A percentile compares a stretch with the other conserved stretches of the same genome.
Evolutionary conservation across 2,888 invertebrate species (phyloP).

Genomic region (Mystacides longicornis): DNA sequence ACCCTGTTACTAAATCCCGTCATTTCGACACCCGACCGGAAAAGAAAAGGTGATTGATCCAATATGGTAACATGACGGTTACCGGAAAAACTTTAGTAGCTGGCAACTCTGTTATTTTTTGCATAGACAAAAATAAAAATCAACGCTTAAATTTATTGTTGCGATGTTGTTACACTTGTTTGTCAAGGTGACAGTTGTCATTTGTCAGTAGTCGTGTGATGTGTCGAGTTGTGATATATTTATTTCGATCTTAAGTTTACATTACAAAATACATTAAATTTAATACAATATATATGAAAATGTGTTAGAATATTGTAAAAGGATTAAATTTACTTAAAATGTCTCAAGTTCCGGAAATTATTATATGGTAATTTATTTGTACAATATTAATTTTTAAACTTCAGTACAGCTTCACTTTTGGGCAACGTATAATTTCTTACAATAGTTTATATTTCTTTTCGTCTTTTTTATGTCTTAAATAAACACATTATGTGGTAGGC

Average conservation of each 20-base stretch:
- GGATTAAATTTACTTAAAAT: not conserved
- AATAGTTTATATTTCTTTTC: no score
- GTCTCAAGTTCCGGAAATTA: conserved; percentile 36
- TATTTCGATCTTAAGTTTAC: no score
- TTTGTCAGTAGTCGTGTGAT: not conserved
- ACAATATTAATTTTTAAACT: no score
- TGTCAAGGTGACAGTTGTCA: not conserved
- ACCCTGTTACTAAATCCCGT: conserved; percentile 79
- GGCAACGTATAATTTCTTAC: no score
- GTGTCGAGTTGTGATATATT: not conserved
- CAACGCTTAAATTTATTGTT: not conserved
- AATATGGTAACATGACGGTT: no score
- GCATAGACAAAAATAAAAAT: not conserved
- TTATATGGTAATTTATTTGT: conserved; percentile 30
- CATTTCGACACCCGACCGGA: conserved; percentile 67
- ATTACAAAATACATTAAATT: not conserved
- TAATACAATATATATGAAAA: not conserved
- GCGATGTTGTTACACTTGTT: not conserved
- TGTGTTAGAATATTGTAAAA: not conserved
- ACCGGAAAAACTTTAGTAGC: conserved; percentile 34
- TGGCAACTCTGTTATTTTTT: conserved; percentile 4
- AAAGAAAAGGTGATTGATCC: conserved; percentile 49
- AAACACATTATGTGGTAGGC: no score
- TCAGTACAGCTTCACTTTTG: no score
- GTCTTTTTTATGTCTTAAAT: no score